Evolutionary conservation across 2,888 invertebrate species (phyloP), one percentile per base, ranked within the genome.

Genomic region (Ellobium chinense): DNA sequence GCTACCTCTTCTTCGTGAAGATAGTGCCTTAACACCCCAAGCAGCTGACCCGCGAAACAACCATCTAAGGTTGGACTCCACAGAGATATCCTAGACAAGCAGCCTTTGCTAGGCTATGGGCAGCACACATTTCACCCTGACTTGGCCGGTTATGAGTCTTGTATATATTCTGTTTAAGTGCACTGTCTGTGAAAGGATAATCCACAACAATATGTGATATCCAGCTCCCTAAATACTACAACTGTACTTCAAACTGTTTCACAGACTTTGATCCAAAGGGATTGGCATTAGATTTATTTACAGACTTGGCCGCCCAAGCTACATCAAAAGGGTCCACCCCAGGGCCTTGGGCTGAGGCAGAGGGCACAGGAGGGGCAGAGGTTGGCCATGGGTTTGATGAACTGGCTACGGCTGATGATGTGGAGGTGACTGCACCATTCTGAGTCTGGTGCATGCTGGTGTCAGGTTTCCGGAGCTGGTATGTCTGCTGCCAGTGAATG

Each of bases 261-360:
- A 85, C 85, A 68, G 82, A 81, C 75, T 85, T 84, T 27, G 80
- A 60, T 9, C 75, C 81, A 29, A 83, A 83, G 14, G 84, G 72
- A 63, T 76, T 84, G 21, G 83, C 78, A 63, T 72, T 81, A 27
- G 83, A 80, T 29, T 74, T 79, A 80, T 84, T 92, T 7, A 95
- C 94, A 1, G 95, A 94, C 68, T 95, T 94, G 78, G 95, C 95
- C 1, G 96, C 97, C 96, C 97, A 97, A 88, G 96, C 96, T 21
- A 96, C 96, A 91, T 97, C 96, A 91, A 97, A 97, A 0, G 97
- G 97, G 93, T 97, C 96, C 46, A 90, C 85, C 4, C 73, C 83
- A 14, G 83, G 82, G n/a, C 80, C 78, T 63, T 60, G 78, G 66
- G 77, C 2, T n/a, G 65, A 36, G 24, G 54, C 68, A 68, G 84